A percentile compares a stretch with the other conserved stretches of the same genome.
phyloP scores from a whole-genome alignment of 2,113 vertebrate species.

The Oryzias javanicus region DNA sequence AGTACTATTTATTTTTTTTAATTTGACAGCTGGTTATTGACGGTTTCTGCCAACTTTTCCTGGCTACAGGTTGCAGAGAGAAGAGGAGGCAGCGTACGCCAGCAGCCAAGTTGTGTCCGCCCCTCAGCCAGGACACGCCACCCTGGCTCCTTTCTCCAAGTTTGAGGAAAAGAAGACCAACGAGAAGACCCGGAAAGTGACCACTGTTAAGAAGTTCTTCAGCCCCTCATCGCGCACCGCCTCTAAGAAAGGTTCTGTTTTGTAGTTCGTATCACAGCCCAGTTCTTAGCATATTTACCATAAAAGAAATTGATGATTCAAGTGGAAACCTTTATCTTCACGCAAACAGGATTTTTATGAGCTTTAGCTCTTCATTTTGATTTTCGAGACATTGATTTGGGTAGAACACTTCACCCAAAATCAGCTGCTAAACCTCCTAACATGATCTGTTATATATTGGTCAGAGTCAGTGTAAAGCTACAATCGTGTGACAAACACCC shows the following conservation, averaged over 20 bases:
- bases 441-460: too few species aligned
- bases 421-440: too few species aligned
- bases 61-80: conserved; percentile 85
- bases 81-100: conserved; percentile 94
- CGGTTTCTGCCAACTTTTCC: background rate
- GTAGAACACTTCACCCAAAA: too few species aligned
- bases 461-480: too few species aligned
- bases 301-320: background rate
- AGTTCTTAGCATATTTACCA: background rate
- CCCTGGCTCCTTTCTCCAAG: conserved; percentile 90
- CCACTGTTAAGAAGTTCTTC: conserved; percentile 98
- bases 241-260: conserved; percentile 87
- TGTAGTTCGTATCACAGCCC: background rate
- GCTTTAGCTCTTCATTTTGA: too few species aligned
- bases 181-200: conserved; percentile 94
- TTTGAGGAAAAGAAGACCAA: conserved; percentile 99
- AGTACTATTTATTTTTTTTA: too few species aligned
- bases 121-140: conserved; percentile 75
- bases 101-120: conserved; percentile 81
- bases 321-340: too few species aligned
- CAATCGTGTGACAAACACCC: too few species aligned
- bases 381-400: too few species aligned
- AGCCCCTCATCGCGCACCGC: conserved; percentile 89
- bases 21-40: background rate
- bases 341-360: too few species aligned